These are phyloP conservation scores for Hemitrygon akajei DNA, from an alignment of 2,797 vertebrate genomes.

Conservation along the genomic window DNA sequence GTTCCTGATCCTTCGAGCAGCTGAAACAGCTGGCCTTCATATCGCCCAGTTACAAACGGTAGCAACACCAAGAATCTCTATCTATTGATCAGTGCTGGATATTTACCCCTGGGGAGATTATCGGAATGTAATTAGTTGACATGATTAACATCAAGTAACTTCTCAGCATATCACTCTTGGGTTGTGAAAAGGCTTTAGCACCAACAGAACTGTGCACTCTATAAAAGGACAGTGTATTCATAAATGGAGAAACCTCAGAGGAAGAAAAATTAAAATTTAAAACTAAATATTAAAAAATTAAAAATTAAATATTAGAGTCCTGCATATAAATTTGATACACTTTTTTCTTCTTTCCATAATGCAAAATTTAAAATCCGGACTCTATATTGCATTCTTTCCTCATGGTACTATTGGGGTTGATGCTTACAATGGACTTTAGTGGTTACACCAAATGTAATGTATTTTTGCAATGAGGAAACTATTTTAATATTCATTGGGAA, in stretches of 20 bases:
- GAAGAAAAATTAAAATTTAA: not conserved
- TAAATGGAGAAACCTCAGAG: not conserved
- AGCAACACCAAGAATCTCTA: not conserved
- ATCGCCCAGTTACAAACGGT: not conserved
- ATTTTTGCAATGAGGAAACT: not conserved
- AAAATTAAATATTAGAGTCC: not conserved
- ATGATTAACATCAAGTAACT: not conserved
- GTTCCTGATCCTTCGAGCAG: not conserved
- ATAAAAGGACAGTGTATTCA: not conserved
- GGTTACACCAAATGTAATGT: not conserved
- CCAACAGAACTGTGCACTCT: too few relatives aligned
- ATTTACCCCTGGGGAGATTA: not conserved
- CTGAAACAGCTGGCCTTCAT: not conserved
- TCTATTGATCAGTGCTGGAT: not conserved
- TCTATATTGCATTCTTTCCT: not conserved
- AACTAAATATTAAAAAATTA: too few relatives aligned
- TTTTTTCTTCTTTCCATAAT: not conserved
- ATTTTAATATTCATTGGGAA: not conserved
- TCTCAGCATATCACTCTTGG: too few relatives aligned
- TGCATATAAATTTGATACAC: not conserved
- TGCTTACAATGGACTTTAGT: not conserved
- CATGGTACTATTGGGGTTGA: not conserved
- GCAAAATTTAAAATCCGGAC: not conserved
- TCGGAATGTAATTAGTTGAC: not conserved
- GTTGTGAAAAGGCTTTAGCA: too few relatives aligned